A percentile compares a stretch with the other conserved stretches of the same genome.
phyloP scores from a whole-genome alignment of 2,888 invertebrate species.

The Philonicus albiceps region DNA sequence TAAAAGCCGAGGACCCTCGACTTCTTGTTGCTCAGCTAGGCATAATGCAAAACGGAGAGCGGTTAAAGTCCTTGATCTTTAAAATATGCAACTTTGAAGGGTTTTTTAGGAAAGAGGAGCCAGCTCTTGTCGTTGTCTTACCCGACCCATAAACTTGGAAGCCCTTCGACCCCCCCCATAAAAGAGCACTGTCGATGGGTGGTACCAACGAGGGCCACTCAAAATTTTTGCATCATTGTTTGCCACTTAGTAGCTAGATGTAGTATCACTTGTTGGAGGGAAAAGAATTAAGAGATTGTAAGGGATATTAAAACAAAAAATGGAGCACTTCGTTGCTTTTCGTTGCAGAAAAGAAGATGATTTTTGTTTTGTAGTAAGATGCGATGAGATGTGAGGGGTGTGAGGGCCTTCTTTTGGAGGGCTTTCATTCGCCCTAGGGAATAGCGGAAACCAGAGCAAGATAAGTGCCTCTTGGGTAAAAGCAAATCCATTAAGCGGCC shows the following conservation, averaged over 20 bases:
- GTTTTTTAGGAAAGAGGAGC: not conserved
- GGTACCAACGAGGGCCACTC: not conserved
- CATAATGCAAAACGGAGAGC: not conserved
- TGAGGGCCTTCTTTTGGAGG: not conserved
- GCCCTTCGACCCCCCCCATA: not conserved
- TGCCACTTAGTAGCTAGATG: constrained; percentile 26
- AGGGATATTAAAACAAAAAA: not conserved
- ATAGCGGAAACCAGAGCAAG: not conserved
- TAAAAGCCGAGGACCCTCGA: not conserved
- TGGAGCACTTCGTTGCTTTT: not conserved
- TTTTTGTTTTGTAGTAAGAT: not conserved
- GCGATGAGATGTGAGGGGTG: not conserved
- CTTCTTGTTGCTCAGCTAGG: constrained; percentile 11
- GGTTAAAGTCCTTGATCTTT: constrained; percentile 21
- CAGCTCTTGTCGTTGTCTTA: not conserved
- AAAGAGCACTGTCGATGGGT: not conserved
- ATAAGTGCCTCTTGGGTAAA: not conserved
- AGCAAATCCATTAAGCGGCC: not conserved
- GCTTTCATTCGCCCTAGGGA: not conserved
- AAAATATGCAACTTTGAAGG: constrained; percentile 8
- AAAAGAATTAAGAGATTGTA: constrained; percentile 19
- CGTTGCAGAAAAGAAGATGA: not conserved
- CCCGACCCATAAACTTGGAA: not conserved
- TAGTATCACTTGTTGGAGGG: constrained; percentile 19
- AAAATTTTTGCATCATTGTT: constrained; percentile 13